These are phyloP conservation scores for Arctocebus calabarensis DNA, from an alignment of 2,797 vertebrate genomes.

Conservation along the genomic window DNA sequence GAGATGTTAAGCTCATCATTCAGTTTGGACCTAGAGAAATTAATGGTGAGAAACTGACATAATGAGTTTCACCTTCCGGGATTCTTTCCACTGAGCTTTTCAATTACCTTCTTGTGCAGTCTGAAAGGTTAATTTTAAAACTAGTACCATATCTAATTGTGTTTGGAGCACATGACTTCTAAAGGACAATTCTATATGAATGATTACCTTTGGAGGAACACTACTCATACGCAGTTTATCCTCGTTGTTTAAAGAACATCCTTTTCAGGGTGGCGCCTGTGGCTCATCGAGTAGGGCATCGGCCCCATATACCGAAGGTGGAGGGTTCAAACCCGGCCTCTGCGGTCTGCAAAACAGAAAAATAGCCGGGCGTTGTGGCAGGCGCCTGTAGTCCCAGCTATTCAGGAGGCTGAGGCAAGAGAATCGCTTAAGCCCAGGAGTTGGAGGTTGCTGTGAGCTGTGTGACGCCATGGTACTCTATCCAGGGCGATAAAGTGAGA, in stretches of 20 bases:
- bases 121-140: slow-evolving; percentile 79
- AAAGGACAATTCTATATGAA: slow-evolving; percentile 75
- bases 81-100: slow-evolving; percentile 65
- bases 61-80: slow-evolving; percentile 74
- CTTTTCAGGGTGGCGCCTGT: too few relatives aligned
- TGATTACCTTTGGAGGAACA: slow-evolving; percentile 72
- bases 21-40: slow-evolving; percentile 72
- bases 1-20: slow-evolving; percentile 47
- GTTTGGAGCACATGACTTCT: slow-evolving; percentile 81
- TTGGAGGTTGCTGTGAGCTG: too few relatives aligned
- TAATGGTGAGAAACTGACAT: slow-evolving; percentile 80
- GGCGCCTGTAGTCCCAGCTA: too few relatives aligned
- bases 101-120: slow-evolving; percentile 62
- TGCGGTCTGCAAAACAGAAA: too few relatives aligned
- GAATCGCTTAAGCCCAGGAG: too few relatives aligned
- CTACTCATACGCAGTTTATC: slow-evolving; percentile 76
- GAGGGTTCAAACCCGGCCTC: too few relatives aligned
- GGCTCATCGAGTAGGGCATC: too few relatives aligned
- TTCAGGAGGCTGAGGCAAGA: too few relatives aligned
- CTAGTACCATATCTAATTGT: slow-evolving; percentile 78
- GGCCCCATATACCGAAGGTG: too few relatives aligned
- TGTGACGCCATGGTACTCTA: too few relatives aligned
- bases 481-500: too few relatives aligned
- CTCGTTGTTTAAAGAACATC: slow-evolving; percentile 59
- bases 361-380: too few relatives aligned